Evolutionary conservation across 2,888 invertebrate species (phyloP), one percentile per base, ranked within the genome.

Genomic region (Caenorhabditis afra): DNA sequence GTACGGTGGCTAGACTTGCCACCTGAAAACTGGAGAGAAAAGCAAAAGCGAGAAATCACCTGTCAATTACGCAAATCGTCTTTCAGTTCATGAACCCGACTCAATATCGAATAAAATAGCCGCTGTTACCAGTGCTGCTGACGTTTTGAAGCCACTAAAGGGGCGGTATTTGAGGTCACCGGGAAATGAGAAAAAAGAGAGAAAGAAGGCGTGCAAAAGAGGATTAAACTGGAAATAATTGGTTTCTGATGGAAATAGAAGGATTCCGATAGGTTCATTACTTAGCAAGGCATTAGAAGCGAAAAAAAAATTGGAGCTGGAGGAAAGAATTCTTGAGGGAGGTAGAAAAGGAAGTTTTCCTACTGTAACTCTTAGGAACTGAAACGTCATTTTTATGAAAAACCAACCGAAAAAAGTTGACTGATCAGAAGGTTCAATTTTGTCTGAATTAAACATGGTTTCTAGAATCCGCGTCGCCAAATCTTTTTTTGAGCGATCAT

Each of bases 211-310:
- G 53, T 53, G 16, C 29, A 29, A 29, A 39, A 52, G 37, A 37
- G 64, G 73, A 65, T 64, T 73, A 50, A 41, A 49, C 41, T 52
- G 62, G 23, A 64, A 64, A 64, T 73, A 73, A 73, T 73, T 73
- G 73, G 64, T 73, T 73, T 73, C 58, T 49, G 58, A 73, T 73
- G 62, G 16, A 59, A 68, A 68, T 59, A 59, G 59, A 49, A 57
- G 44, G 55, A 14, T 70, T 71, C 35, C 49, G 22, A 41, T 20
- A 22, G 57, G 41, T 71, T 71, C 71, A 71, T 71, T 71, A 62
- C 61, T 16, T 29, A 29, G 18, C 16, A 55, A 23, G 57, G 58
- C 20, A 49, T 49, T 47, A 22, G 8, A 47, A n/a, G n/a, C n/a
- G n/a, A n/a, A n/a, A n/a, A n/a, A 57, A 49, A 18, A n/a, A n/a